phyloP scores from a whole-genome alignment of 2,888 invertebrate species.

The Rhyacophila evoluta region DNA sequence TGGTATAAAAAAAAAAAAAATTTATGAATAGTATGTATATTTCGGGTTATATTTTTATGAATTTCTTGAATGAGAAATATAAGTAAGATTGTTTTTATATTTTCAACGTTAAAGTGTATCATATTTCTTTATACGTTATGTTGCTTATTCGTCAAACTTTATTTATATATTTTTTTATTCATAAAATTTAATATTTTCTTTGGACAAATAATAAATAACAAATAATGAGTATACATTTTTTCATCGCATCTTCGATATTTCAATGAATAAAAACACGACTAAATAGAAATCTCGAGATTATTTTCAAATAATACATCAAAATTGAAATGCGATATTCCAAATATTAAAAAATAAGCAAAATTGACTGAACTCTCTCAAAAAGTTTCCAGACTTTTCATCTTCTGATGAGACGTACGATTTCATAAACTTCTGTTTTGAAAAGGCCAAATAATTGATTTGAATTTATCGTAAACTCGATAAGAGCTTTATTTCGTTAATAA shows the following conservation, averaged over 20 bases:
- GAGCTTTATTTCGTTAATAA: not conserved
- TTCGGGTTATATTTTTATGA: too few relatives aligned
- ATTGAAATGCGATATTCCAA: slow-evolving; percentile 40
- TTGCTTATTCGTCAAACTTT: too few relatives aligned
- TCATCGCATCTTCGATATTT: not conserved
- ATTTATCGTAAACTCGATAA: not conserved
- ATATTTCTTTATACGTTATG: too few relatives aligned
- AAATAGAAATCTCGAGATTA: not conserved
- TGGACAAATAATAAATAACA: not conserved
- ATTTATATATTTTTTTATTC: too few relatives aligned
- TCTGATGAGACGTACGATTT: slow-evolving; percentile 27
- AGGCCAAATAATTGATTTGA: slow-evolving; percentile 28
- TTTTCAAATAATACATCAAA: not conserved
- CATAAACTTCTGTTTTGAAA: slow-evolving; percentile 27
- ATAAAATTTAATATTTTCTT: too few relatives aligned
- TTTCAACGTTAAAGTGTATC: too few relatives aligned
- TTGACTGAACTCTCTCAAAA: slow-evolving; percentile 32
- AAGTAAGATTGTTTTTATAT: too few relatives aligned
- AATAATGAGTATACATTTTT: not conserved
- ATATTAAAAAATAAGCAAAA: slow-evolving; percentile 22
- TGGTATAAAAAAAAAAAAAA: too few relatives aligned
- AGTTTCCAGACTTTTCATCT: slow-evolving; percentile 45
- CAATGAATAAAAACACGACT: not conserved
- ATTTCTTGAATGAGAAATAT: too few relatives aligned
- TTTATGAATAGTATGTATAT: too few relatives aligned